phyloP scores from a whole-genome alignment of 1,140 invertebrate species.

The Saccostrea glomerata region DNA sequence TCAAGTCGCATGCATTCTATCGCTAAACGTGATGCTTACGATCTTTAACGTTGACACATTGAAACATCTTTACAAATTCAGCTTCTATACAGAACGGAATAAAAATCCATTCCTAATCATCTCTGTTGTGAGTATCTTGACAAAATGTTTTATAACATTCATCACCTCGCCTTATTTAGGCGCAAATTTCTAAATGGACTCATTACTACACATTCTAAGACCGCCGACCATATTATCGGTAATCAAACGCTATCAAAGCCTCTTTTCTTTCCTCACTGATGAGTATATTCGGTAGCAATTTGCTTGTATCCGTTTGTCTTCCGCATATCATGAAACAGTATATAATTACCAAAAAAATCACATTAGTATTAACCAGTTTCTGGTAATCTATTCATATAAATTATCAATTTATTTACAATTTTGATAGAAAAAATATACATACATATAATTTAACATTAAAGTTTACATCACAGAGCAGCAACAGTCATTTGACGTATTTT shows the following conservation, averaged over 20 bases:
- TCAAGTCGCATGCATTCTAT: neutral
- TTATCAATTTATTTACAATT: neutral
- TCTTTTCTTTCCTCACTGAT: neutral
- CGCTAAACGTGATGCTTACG: neutral
- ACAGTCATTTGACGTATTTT: slow-evolving; percentile 11
- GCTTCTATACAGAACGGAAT: neutral
- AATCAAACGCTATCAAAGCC: slow-evolving; percentile 10
- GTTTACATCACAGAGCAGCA: slow-evolving; percentile 2
- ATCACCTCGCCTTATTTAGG: slow-evolving; percentile 19
- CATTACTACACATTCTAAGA: slow-evolving; percentile 14
- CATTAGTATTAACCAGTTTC: neutral
- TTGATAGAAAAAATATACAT: neutral
- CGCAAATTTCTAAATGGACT: slow-evolving; percentile 36
- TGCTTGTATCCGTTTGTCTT: slow-evolving; percentile 6
- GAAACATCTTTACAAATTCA: neutral
- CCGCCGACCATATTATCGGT: slow-evolving; percentile 7
- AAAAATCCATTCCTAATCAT: neutral
- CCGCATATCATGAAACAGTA: neutral
- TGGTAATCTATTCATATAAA: neutral
- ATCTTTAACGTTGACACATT: neutral
- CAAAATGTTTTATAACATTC: slow-evolving; percentile 29
- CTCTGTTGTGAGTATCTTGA: slow-evolving; percentile 10
- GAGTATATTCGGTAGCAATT: neutral
- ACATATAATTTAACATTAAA: neutral
- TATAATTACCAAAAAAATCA: neutral